These are phyloP conservation scores for Turritopsis rubra DNA, from an alignment of 30 jellyfish, hydroid and myxozoan species.

Conservation along the genomic window DNA sequence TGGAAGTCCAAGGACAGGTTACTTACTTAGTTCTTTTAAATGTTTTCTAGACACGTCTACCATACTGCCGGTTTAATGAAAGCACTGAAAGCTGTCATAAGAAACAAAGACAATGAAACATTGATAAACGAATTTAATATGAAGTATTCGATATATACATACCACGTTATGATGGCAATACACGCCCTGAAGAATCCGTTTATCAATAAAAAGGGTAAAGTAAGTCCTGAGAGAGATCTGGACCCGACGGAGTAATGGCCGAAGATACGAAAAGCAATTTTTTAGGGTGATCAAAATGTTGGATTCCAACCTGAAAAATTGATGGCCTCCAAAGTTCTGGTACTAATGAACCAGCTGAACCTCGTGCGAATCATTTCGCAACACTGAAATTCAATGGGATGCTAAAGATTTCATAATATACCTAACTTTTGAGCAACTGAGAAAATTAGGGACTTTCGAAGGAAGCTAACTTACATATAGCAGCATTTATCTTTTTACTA, in stretches of 20 bases:
- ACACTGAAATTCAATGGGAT: no score
- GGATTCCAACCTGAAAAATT: no score
- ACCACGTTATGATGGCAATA: slow-evolving; percentile 86
- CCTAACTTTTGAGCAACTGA: no score
- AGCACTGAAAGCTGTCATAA: slow-evolving; percentile 62
- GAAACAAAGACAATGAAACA: slow-evolving; percentile 40
- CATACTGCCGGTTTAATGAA: slow-evolving; percentile 78
- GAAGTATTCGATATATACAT: slow-evolving; percentile 73
- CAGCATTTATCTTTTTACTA: no score
- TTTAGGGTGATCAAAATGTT: not conserved
- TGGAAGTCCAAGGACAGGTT: no score
- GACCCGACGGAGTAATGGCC: slow-evolving; percentile 5
- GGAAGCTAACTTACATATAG: no score
- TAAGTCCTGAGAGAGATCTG: not conserved
- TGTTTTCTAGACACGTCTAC: slow-evolving; percentile 74
- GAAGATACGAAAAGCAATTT: not conserved
- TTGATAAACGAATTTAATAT: slow-evolving; percentile 54
- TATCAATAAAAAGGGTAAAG: not conserved
- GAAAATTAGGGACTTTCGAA: no score
- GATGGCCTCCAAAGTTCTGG: no score
- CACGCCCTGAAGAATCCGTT: slow-evolving; percentile 42
- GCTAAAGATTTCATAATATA: no score
- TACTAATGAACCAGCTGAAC: no score
- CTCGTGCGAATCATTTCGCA: no score
- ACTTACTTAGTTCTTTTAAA: no score